Conservation (phyloP, 2,113 vertebrate species). For the Ictalurus punctatus region DNA sequence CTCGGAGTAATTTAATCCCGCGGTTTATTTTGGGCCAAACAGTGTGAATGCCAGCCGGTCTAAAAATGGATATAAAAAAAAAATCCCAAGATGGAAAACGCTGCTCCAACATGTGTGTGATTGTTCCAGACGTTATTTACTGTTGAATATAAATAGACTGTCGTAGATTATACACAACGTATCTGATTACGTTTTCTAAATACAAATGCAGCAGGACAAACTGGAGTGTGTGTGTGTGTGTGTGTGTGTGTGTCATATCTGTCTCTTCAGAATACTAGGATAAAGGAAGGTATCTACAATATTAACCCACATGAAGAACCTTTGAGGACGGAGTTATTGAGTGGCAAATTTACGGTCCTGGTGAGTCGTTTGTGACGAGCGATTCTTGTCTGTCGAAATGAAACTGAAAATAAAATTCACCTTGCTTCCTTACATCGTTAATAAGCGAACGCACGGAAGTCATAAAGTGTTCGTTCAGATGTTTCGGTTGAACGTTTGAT, state of each 20-base stretch:
- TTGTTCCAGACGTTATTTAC: background rate
- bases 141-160: background rate
- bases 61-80: background rate
- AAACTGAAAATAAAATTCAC: no score
- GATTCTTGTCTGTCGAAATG: background rate
- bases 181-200: background rate
- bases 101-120: background rate
- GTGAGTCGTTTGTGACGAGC: slow-evolving; percentile 59
- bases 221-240: background rate
- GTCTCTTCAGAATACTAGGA: slow-evolving; percentile 74
- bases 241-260: background rate
- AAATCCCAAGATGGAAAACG: slow-evolving; percentile 3
- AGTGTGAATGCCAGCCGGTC: background rate
- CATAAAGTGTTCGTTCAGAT: no score
- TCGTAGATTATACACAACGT: background rate
- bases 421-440: background rate
- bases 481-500: background rate
- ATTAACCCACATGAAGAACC: slow-evolving; percentile 79
- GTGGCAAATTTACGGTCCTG: slow-evolving; percentile 80
- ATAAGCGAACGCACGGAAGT: background rate
- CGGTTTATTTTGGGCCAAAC: slow-evolving; percentile 18
- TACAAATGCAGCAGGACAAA: background rate
- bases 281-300: slow-evolving; percentile 79
- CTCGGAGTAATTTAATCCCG: background rate
- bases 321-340: slow-evolving; percentile 74